Conservation (phyloP, 2,113 vertebrate species). For the Lanius ludovicianus region DNA sequence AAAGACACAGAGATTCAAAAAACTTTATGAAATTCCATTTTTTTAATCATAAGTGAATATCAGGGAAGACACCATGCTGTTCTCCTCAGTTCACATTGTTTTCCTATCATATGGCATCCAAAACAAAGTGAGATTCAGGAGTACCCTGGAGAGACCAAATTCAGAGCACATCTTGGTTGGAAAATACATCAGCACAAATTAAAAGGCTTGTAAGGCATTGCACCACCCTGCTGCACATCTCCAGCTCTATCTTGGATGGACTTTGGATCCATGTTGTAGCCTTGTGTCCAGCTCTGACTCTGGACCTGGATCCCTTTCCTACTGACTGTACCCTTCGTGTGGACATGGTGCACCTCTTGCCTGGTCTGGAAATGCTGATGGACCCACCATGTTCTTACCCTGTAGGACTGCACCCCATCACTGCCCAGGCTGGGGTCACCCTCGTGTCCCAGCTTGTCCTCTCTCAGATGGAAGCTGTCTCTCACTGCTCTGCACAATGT, state of each 20-base stretch:
- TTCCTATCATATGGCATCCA: background rate
- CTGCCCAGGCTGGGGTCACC: background rate
- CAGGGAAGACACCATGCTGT: background rate
- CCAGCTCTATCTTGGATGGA: background rate
- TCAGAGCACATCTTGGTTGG: background rate
- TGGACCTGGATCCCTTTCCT: background rate
- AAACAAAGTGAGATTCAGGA: background rate
- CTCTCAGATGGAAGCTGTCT: background rate
- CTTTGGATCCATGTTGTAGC: background rate
- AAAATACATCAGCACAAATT: background rate
- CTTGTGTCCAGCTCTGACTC: background rate
- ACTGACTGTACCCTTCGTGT: background rate
- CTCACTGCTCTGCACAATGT: background rate
- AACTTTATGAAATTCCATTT: background rate
- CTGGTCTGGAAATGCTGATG: background rate
- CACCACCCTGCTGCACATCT: fast-evolving
- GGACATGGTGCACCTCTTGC: background rate
- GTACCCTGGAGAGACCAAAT: background rate
- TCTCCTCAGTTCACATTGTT: background rate
- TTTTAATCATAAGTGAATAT: background rate
- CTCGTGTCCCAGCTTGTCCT: background rate
- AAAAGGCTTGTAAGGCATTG: background rate
- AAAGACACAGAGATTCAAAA: background rate
- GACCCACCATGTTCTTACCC: background rate
- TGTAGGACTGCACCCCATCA: background rate